Evolutionary conservation across 2,888 invertebrate genomes (phyloP).

Genomic region (Autographa pulchrina): DNA sequence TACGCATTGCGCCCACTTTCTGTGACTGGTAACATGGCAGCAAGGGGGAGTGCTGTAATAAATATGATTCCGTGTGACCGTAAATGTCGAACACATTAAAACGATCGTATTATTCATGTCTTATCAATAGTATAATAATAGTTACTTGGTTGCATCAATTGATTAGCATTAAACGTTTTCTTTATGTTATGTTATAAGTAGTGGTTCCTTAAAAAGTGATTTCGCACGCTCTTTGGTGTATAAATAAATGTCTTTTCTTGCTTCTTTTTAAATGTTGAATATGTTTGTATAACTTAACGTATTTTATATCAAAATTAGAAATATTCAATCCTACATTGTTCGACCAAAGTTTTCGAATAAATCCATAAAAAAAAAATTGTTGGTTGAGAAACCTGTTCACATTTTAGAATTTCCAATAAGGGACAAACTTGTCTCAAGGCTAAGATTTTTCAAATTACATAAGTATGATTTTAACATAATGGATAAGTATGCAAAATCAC

Average conservation of each 20-base stretch:
- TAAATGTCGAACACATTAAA: slow-evolving; percentile 7
- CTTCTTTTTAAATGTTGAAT: not conserved
- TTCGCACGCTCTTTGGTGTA: no score
- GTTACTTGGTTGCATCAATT: not conserved
- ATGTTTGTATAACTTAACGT: not conserved
- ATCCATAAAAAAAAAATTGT: slow-evolving; percentile 6
- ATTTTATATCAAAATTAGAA: not conserved
- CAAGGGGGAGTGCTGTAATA: not conserved
- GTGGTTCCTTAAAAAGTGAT: no score
- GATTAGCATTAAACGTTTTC: not conserved
- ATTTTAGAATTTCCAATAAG: not conserved
- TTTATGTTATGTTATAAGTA: no score
- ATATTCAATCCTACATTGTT: not conserved
- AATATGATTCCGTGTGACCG: not conserved
- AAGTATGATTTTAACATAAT: slow-evolving; percentile 2
- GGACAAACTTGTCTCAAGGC: not conserved
- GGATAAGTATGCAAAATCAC: not conserved
- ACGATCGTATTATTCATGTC: not conserved
- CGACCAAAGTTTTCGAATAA: not conserved
- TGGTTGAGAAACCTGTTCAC: not conserved
- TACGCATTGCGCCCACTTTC: slow-evolving; percentile 8
- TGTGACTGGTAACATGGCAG: not conserved
- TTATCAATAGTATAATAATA: not conserved
- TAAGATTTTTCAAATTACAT: not conserved
- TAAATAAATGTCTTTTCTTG: no score